These are phyloP conservation scores for Mesodorylaimus sp. DNA, from an alignment of 2,888 invertebrate genomes.

Conservation along the genomic window DNA sequence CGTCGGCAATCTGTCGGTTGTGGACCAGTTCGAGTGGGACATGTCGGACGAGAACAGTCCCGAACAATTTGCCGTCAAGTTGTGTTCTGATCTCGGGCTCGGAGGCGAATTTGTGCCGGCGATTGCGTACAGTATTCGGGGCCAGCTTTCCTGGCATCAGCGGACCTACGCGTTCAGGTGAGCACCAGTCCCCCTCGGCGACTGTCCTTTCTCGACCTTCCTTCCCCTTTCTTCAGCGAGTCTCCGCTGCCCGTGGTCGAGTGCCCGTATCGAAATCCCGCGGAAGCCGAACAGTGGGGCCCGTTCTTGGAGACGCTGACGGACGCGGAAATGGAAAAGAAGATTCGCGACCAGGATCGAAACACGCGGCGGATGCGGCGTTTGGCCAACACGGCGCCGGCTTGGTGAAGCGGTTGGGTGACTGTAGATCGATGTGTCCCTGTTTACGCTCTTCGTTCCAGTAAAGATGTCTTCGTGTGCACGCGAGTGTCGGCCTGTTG, in stretches of 20 bases:
- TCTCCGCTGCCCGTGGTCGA: conserved; percentile 83
- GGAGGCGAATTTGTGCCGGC: conserved; percentile 98
- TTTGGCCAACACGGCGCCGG: conserved; percentile 1
- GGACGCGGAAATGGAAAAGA: conserved; percentile 99
- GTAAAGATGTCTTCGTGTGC: too few relatives aligned
- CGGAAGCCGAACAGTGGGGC: conserved; percentile 92
- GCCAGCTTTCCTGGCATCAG: conserved; percentile 95
- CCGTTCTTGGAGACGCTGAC: conserved; percentile 95
- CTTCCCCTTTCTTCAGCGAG: conserved; percentile 56
- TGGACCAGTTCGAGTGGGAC: conserved; percentile 99
- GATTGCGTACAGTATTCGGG: conserved; percentile 85
- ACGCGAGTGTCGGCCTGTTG: too few relatives aligned
- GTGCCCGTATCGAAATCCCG: conserved; percentile 71
- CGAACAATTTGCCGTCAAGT: conserved; percentile 83
- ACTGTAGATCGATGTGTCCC: too few relatives aligned
- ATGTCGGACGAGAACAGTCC: conserved; percentile 96
- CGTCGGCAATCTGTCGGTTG: conserved; percentile 91
- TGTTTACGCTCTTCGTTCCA: too few relatives aligned
- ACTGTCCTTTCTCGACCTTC: background rate
- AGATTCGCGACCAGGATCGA: conserved; percentile 94
- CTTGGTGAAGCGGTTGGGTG: too few relatives aligned
- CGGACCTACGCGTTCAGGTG: conserved; percentile 76
- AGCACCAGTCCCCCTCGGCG: conserved; percentile 1
- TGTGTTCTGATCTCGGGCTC: conserved; percentile 85
- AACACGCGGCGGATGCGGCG: conserved; percentile 60